Percentiles rank a stretch among this genome's conserved stretches.
These are phyloP conservation scores for Cygnus atratus DNA, from an alignment of 2,113 vertebrate species.

Conservation along the genomic window DNA sequence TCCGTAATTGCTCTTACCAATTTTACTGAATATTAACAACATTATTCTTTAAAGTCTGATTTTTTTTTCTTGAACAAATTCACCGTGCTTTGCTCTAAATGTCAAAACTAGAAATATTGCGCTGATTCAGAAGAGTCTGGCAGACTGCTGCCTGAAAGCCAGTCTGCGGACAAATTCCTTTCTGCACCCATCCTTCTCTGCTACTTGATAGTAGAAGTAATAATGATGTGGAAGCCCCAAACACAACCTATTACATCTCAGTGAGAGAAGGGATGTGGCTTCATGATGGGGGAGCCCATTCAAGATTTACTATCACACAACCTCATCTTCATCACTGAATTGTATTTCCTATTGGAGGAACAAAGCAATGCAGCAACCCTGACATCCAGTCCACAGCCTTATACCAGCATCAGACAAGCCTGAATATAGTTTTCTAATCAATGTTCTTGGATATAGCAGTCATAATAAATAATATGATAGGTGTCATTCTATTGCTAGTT, in stretches of 20 bases:
- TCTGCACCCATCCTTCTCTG: not conserved
- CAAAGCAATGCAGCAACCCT: not conserved
- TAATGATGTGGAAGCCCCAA: not conserved
- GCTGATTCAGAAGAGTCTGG: not conserved
- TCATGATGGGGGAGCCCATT: accelerated
- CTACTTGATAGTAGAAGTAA: accelerated
- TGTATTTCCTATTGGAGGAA: not conserved
- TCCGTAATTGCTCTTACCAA: not conserved
- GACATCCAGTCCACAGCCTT: not conserved
- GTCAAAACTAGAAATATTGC: not conserved
- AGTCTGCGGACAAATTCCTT: not conserved
- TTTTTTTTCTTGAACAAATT: not conserved
- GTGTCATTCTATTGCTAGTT: not conserved
- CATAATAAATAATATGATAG: not conserved
- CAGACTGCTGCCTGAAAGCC: not conserved
- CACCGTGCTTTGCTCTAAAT: accelerated
- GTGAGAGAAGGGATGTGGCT: not conserved
- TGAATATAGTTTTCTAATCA: not conserved
- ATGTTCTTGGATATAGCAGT: not conserved
- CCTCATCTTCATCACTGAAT: not conserved
- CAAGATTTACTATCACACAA: not conserved
- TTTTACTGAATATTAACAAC: not conserved
- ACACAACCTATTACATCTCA: accelerated
- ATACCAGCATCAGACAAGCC: not conserved
- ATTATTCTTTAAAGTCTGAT: not conserved